Conservation (phyloP, 2,797 vertebrate genomes). For the Octomys mimax region DNA sequence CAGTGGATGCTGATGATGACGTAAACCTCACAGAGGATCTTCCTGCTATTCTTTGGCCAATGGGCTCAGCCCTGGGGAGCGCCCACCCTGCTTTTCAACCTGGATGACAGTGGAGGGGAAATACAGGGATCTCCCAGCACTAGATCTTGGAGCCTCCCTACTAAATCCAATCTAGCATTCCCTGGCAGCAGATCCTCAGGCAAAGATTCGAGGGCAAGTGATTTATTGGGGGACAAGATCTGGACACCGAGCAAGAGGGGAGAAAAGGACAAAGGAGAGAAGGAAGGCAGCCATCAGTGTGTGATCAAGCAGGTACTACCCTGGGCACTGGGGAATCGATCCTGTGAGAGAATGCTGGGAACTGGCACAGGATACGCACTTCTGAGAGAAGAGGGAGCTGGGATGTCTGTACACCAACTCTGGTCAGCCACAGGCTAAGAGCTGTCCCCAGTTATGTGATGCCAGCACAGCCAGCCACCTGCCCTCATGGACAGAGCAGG, state of each 20-base stretch:
- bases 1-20: neutral
- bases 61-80: neutral
- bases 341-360: neutral
- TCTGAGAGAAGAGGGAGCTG: neutral
- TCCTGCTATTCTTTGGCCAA: neutral
- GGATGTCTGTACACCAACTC: neutral
- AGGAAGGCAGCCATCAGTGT: neutral
- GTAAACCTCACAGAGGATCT: neutral
- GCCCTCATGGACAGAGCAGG: neutral
- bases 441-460: neutral
- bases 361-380: accelerated
- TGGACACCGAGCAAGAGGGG: neutral
- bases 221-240: neutral
- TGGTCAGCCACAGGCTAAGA: neutral
- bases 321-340: neutral
- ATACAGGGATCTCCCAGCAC: neutral
- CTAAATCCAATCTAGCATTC: neutral
- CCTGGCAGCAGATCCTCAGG: neutral
- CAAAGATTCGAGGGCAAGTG: neutral
- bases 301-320: neutral
- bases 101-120: neutral
- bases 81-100: neutral
- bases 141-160: neutral
- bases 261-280: neutral
- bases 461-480: neutral